These are phyloP conservation scores for Quiscalus mexicanus DNA, from an alignment of 2,113 vertebrate genomes.

Conservation along the genomic window DNA sequence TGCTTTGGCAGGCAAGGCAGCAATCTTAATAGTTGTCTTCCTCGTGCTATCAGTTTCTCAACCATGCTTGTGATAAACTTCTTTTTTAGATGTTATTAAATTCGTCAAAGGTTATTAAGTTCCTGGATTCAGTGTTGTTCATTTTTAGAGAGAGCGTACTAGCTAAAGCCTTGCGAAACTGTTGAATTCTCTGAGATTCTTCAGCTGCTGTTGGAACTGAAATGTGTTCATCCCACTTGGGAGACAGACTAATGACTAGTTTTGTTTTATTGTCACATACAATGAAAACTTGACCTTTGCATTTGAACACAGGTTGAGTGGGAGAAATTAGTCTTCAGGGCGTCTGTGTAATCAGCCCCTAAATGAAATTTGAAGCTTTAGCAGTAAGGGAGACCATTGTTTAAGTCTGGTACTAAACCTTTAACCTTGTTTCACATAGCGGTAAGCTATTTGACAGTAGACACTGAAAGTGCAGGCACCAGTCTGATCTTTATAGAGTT, in stretches of 20 bases:
- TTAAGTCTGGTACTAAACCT: background rate
- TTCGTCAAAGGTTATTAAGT: background rate
- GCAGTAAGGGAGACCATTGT: background rate
- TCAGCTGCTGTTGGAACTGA: background rate
- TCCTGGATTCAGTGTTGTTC: background rate
- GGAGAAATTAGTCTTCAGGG: background rate
- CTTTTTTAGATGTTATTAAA: background rate
- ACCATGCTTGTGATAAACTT: background rate
- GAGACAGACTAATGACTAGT: background rate
- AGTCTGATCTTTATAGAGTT: background rate
- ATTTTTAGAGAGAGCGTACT: background rate
- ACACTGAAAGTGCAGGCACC: background rate
- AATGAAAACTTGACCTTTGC: slow-evolving; percentile 10
- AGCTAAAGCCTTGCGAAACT: background rate
- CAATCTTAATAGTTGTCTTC: background rate
- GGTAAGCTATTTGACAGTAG: background rate
- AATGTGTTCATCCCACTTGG: background rate
- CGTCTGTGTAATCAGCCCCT: background rate
- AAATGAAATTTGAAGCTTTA: slow-evolving; percentile 16
- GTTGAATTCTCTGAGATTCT: background rate
- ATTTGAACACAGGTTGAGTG: background rate
- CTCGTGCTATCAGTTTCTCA: background rate
- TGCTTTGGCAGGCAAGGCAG: background rate
- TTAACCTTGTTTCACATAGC: background rate
- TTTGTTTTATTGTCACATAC: background rate